A percentile compares a stretch with the other conserved stretches of the same genome.
Evolutionary conservation across 1,140 invertebrate species (phyloP).

Genomic region (Eulimnadia texana): DNA sequence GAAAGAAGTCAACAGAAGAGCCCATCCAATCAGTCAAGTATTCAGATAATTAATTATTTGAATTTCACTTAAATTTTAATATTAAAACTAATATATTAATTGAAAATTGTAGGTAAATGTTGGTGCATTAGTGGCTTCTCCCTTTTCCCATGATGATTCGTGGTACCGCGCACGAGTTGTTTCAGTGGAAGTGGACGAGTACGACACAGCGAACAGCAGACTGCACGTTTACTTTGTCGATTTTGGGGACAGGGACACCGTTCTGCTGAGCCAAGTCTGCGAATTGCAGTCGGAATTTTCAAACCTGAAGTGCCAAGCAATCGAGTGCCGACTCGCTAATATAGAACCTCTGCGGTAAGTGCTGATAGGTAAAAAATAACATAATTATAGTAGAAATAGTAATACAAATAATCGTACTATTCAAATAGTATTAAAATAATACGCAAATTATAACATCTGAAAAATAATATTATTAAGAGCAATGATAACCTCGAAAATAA

Average conservation of each 20-base stretch:
- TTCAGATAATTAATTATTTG: not conserved
- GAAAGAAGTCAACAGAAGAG: conserved; percentile 10
- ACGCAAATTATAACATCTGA: too few relatives aligned
- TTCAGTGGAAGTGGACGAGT: conserved; percentile 17
- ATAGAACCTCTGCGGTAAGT: conserved; percentile 21
- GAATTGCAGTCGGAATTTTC: conserved; percentile 25
- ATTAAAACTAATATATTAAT: too few relatives aligned
- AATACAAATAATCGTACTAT: too few relatives aligned
- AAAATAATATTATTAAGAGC: too few relatives aligned
- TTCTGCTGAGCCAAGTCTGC: conserved; percentile 20
- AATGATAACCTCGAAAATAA: too few relatives aligned
- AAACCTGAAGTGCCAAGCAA: conserved; percentile 27
- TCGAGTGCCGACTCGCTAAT: conserved; percentile 27
- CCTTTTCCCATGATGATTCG: conserved; percentile 26
- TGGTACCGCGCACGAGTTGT: conserved; percentile 28
- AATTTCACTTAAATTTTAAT: too few relatives aligned
- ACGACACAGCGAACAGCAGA: conserved; percentile 6
- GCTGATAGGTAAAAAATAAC: too few relatives aligned
- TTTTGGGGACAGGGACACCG: conserved; percentile 27
- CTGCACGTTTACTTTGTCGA: conserved; percentile 29
- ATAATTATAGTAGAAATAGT: too few relatives aligned
- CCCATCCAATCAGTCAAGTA: not conserved
- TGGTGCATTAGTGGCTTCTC: conserved; percentile 29
- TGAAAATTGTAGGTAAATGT: conserved; percentile 22
- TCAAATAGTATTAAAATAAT: too few relatives aligned